Evolutionary conservation across 2,888 invertebrate species (phyloP).

Genomic region (Ornithoptera priamus): DNA sequence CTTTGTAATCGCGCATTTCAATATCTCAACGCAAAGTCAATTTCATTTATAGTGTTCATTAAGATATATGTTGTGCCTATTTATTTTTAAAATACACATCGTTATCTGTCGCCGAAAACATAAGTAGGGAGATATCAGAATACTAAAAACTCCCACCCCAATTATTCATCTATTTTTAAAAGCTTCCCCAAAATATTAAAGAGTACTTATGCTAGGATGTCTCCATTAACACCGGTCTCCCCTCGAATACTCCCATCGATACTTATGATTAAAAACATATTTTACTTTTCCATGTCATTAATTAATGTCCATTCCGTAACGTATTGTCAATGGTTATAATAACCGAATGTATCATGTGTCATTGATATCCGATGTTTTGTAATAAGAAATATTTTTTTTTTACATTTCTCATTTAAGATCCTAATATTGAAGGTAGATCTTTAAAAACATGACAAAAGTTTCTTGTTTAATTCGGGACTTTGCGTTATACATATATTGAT

Average conservation of each 20-base stretch:
- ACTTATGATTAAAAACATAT: slow-evolving; percentile 60
- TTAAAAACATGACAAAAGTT: too few species aligned
- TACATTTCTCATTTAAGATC: too few species aligned
- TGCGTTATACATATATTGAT: too few species aligned
- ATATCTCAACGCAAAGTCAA: slow-evolving; percentile 14
- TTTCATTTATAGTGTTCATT: slow-evolving; percentile 20
- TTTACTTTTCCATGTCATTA: slow-evolving; percentile 26
- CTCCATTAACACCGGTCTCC: slow-evolving; percentile 68
- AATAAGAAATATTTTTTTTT: too few species aligned
- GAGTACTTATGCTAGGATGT: slow-evolving; percentile 73
- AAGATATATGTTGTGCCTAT: slow-evolving; percentile 1
- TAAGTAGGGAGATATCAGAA: slow-evolving; percentile 42
- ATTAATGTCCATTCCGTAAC: too few species aligned
- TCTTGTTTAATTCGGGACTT: too few species aligned
- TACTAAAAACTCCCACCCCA: slow-evolving; percentile 54
- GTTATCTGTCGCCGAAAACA: slow-evolving; percentile 18
- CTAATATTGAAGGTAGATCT: too few species aligned
- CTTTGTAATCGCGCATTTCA: slow-evolving; percentile 6
- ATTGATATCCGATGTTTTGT: too few species aligned
- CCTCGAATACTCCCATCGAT: slow-evolving; percentile 52
- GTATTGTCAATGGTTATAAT: too few species aligned
- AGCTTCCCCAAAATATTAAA: slow-evolving; percentile 77
- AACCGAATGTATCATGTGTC: too few species aligned
- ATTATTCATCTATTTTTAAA: slow-evolving; percentile 61
- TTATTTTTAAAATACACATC: slow-evolving; percentile 7